Evolutionary conservation across 1,140 invertebrate genomes (phyloP).

Genomic region (Araneus ventricosus): DNA sequence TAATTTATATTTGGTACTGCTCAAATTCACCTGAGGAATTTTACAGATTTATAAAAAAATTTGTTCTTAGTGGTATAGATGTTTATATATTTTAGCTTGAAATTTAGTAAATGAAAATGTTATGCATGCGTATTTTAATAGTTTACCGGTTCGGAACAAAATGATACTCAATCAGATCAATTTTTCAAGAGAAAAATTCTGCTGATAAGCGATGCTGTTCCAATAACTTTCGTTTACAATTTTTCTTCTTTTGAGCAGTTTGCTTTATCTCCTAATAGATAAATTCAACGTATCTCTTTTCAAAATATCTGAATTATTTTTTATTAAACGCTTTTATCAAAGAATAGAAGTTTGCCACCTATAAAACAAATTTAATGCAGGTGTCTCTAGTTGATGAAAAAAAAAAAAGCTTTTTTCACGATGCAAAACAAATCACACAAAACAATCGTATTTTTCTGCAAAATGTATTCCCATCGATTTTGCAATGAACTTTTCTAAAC

Average conservation of each 20-base stretch:
- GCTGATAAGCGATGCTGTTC: no score
- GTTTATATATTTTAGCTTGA: no score
- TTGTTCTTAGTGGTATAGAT: no score
- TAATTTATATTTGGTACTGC: no score
- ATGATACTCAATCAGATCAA: no score
- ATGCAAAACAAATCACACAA: background rate
- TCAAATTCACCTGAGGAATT: no score
- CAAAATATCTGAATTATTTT: background rate
- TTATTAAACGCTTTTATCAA: background rate
- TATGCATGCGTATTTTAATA: no score
- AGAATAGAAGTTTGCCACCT: background rate
- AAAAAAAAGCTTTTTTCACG: background rate
- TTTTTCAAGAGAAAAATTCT: no score
- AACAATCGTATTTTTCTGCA: background rate
- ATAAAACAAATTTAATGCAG: background rate
- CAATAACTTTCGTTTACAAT: no score
- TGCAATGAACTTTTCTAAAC: slow-evolving; percentile 6
- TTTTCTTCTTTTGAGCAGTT: background rate
- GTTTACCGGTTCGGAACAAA: no score
- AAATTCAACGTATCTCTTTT: background rate
- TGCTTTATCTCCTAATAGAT: background rate
- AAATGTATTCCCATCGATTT: background rate
- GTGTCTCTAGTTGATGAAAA: background rate
- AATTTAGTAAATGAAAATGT: no score
- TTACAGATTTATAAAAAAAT: no score